Evolutionary conservation across 2,113 vertebrate species (phyloP), one percentile per base, ranked within the genome.

Genomic region (Tragulus kanchil): DNA sequence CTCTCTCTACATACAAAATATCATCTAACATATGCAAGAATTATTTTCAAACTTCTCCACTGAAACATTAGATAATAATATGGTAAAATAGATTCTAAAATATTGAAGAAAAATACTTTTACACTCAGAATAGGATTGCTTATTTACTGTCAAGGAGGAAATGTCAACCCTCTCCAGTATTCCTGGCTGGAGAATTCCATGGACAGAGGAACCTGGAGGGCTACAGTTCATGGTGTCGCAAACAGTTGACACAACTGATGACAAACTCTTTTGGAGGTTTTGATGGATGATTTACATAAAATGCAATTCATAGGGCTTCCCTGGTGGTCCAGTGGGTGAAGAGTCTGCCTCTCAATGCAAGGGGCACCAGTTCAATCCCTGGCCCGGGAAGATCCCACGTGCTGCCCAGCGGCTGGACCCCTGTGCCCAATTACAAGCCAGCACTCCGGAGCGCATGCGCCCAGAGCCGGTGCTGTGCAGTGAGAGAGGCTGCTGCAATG

Each of bases 101-200:
- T 56, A 75, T 36, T 45, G 48, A 86, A 64, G 59, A 14, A 85
- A 67, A 78, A n/a, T 1, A 25, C 25, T 61, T 65, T 85, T 78
- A 36, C 77, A 8, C n/a, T 25, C 0, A 0, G 6, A 75, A 54
- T 52, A 5, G 6, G 11, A 15, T 84, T 14, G 1, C 3, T 42
- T 84, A 25, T 45, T 73, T 73, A 45, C 45, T 45, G 3, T 45
- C 2, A 73, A 73, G 21, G 69, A 73, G 69, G 69, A 45, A 73
- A 73, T 45, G 42, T 5, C 69, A 73, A 73, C 11, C 21, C 36
- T 13, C 36, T 73, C 3, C 69, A 45, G 21, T 45, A 45, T 25
- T 73, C 36, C 45, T 73, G 10, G 5, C 54, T 0, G 21, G 36
- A 73, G 36, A 73, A 45, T 25, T 45, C 69, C 36, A 45, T 45